Evolutionary conservation across 2,888 invertebrate genomes (phyloP).

Genomic region (Hypolimnas misippus): DNA sequence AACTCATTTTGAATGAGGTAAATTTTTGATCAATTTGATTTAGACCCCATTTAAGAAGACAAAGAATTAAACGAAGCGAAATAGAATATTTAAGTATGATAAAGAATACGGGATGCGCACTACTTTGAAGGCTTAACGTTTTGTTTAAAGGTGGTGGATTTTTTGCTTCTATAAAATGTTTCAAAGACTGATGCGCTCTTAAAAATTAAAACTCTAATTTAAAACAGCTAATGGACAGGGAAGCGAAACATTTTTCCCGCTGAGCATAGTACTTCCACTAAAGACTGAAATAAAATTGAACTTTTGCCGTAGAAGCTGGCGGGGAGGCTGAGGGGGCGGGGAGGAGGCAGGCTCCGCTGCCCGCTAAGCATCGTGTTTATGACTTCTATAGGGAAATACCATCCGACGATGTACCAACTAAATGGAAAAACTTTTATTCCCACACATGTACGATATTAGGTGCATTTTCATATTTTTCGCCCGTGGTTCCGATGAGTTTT

Average conservation of each 20-base stretch:
- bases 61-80: slow-evolving; percentile 8
- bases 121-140: slow-evolving; percentile 19
- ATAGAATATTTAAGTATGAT: neutral
- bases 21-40: slow-evolving; percentile 33
- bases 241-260: slow-evolving; percentile 64
- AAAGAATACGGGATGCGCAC: neutral
- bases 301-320: slow-evolving; percentile 47
- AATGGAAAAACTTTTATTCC: slow-evolving; percentile 80
- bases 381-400: slow-evolving; percentile 83
- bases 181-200: slow-evolving; percentile 53
- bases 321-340: slow-evolving; percentile 40
- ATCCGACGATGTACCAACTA: slow-evolving; percentile 63
- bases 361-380: slow-evolving; percentile 74
- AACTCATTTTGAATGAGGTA: slow-evolving; percentile 32
- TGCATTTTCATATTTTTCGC: slow-evolving; percentile 76
- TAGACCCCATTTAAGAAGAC: slow-evolving; percentile 15
- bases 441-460: slow-evolving; percentile 71
- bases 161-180: slow-evolving; percentile 39
- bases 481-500: slow-evolving; percentile 72
- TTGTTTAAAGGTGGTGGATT: slow-evolving; percentile 15
- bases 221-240: slow-evolving; percentile 65
- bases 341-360: slow-evolving; percentile 41
- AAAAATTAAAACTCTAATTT: slow-evolving; percentile 69
- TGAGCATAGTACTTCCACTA: slow-evolving; percentile 42
- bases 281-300: slow-evolving; percentile 67